Percentiles rank a stretch among this genome's conserved stretches.
Evolutionary conservation across 2,888 invertebrate genomes (phyloP).

Genomic region (Molorchus minor): DNA sequence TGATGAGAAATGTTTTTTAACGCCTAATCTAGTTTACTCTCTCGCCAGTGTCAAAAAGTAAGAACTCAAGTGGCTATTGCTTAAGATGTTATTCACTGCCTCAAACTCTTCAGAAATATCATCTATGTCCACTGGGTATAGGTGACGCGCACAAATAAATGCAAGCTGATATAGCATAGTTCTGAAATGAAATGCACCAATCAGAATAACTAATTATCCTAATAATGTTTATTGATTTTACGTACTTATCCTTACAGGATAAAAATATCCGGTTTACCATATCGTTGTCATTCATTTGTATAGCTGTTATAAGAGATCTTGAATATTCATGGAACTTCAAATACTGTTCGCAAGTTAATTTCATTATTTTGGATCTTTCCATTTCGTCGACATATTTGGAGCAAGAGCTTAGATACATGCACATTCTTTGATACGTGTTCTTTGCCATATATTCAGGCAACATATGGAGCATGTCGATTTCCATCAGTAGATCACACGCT

Average conservation of each 20-base stretch:
- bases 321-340: slow-evolving; percentile 87
- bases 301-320: slow-evolving; percentile 85
- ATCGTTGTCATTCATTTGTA: slow-evolving; percentile 85
- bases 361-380: slow-evolving; percentile 78
- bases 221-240: slow-evolving; percentile 44
- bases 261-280: slow-evolving; percentile 86
- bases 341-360: slow-evolving; percentile 85
- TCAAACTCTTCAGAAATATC: slow-evolving; percentile 76
- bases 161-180: slow-evolving; percentile 92
- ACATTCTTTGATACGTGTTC: slow-evolving; percentile 90
- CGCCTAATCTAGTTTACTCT: no score
- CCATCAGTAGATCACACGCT: slow-evolving; percentile 97
- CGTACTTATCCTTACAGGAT: slow-evolving; percentile 84
- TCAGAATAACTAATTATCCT: background rate
- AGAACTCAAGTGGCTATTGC: slow-evolving; percentile 91
- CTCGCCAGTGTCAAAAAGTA: slow-evolving; percentile 92
- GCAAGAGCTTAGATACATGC: slow-evolving; percentile 87
- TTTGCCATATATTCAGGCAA: slow-evolving; percentile 88
- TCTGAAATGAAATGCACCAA: slow-evolving; percentile 63
- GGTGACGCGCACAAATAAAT: slow-evolving; percentile 95
- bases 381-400: slow-evolving; percentile 96
- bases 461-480: slow-evolving; percentile 85
- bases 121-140: slow-evolving; percentile 86
- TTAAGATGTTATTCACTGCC: slow-evolving; percentile 89
- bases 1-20: no score